Percentiles rank a stretch among this genome's conserved stretches.
Conservation (phyloP, 2,113 vertebrate species). For the Callithrix jacchus region DNA sequence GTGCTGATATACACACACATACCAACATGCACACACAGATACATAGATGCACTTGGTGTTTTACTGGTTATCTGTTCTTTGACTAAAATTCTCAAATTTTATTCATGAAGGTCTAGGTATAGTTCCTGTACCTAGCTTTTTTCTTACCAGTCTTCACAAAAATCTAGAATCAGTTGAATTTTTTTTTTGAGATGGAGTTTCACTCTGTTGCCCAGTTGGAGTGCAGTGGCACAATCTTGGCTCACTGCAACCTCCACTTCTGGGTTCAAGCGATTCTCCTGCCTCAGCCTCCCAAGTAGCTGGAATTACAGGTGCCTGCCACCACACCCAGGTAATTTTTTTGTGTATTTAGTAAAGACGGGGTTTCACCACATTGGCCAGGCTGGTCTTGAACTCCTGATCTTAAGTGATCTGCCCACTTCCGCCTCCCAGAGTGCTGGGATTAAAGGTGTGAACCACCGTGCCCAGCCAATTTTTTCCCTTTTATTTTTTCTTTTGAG, state of each 20-base stretch:
- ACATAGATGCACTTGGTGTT: not conserved
- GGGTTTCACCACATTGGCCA: not conserved
- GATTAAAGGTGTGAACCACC: not conserved
- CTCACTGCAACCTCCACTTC: not conserved
- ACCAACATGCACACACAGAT: fast-evolving
- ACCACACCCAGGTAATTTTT: not conserved
- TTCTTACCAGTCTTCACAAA: not conserved
- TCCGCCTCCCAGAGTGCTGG: not conserved
- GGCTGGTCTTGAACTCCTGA: not conserved
- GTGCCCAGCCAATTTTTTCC: too few species aligned
- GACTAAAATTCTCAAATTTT: not conserved
- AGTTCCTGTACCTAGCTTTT: not conserved
- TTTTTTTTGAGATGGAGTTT: not conserved
- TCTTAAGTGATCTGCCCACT: not conserved
- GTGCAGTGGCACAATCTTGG: not conserved
- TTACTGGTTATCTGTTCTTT: not conserved
- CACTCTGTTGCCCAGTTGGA: not conserved
- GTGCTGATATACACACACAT: fast-evolving
- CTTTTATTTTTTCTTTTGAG: too few species aligned
- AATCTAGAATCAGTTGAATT: not conserved
- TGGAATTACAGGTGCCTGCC: not conserved
- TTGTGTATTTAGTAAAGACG: not conserved
- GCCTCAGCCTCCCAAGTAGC: not conserved
- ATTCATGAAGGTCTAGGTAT: not conserved
- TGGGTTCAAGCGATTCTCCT: not conserved